Conservation (phyloP, 2,113 vertebrate species). For the Gallinago media region DNA sequence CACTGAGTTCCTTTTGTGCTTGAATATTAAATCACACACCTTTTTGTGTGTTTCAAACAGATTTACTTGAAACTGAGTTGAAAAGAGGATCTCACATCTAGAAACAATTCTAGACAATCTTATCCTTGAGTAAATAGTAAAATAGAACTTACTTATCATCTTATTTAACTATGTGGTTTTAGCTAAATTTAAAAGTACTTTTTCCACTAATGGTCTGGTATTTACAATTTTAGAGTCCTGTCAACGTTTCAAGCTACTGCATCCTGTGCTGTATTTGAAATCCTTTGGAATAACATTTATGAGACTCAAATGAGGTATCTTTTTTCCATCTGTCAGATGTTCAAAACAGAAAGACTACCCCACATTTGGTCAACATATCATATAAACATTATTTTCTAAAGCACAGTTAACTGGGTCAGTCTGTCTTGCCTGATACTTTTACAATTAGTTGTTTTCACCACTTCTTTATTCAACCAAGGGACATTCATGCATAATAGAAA, state of each 20-base stretch:
- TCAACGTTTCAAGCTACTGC: background rate
- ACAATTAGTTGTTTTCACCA: background rate
- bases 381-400: conserved; percentile 23
- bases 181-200: background rate
- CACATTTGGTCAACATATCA: background rate
- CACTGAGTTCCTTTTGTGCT: background rate
- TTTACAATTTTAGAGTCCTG: background rate
- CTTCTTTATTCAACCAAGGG: background rate
- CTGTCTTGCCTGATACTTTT: background rate
- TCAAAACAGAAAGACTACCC: background rate
- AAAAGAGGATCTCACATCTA: background rate
- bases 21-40: background rate
- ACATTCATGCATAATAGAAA: background rate
- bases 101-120: background rate
- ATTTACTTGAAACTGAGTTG: background rate
- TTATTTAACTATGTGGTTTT: background rate
- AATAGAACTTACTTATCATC: background rate
- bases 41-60: background rate
- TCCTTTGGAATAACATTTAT: conserved; percentile 31
- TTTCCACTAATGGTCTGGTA: background rate
- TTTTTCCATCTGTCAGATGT: conserved; percentile 44
- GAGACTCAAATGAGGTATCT: background rate
- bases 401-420: background rate
- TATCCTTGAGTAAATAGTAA: background rate
- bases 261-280: conserved; percentile 35